Evolutionary conservation across 2,797 vertebrate species (phyloP).

Genomic region (Sternotherus odoratus): DNA sequence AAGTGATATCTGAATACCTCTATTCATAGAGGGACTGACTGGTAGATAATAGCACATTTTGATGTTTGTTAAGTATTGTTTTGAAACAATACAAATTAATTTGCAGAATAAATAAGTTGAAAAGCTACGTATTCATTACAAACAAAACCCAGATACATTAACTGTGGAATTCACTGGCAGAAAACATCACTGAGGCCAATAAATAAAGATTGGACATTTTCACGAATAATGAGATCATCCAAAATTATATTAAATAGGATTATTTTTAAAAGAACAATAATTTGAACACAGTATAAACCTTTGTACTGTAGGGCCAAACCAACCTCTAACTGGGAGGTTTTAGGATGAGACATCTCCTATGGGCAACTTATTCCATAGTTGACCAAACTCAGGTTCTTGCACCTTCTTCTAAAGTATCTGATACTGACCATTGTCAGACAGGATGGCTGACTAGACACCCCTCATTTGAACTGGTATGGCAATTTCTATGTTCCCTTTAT

Average conservation of each 20-base stretch:
- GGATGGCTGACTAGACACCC: not conserved
- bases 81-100: not conserved
- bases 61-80: not conserved
- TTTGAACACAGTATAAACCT: not conserved
- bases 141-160: not conserved
- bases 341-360: not conserved
- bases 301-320: not conserved
- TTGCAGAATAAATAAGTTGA: not conserved
- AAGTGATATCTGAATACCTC: not conserved
- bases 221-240: not conserved
- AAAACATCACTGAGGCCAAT: not conserved
- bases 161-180: not conserved
- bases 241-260: rapidly evolving
- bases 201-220: not conserved
- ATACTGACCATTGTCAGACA: not conserved
- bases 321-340: not conserved
- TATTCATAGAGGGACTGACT: not conserved
- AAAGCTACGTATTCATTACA: not conserved
- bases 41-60: not conserved
- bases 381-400: not conserved
- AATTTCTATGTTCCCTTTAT: not conserved
- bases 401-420: not conserved
- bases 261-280: not conserved
- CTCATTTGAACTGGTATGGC: not conserved
- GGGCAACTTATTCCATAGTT: not conserved